phyloP scores from a whole-genome alignment of 2,888 invertebrate species.

The Eupithecia subfuscata region DNA sequence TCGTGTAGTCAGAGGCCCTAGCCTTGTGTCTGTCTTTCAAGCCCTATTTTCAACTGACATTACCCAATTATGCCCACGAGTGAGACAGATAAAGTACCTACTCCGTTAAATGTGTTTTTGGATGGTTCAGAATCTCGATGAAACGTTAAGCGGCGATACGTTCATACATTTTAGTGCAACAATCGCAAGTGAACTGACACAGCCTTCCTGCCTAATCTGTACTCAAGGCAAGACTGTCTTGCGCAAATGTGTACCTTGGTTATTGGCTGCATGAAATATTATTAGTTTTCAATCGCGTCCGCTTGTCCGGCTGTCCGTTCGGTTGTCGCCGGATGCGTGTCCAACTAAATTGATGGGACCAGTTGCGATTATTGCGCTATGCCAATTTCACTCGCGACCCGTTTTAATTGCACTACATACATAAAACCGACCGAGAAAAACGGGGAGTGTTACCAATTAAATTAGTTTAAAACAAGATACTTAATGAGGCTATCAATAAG shows the following conservation, averaged over 20 bases:
- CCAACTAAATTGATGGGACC: slow-evolving; percentile 75
- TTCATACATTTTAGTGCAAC: background rate
- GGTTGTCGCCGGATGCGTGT: slow-evolving; percentile 74
- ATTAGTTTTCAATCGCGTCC: slow-evolving; percentile 72
- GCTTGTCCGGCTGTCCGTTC: slow-evolving; percentile 63
- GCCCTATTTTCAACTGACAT: too few relatives aligned
- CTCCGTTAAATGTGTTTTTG: background rate
- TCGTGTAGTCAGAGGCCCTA: too few relatives aligned
- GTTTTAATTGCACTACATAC: slow-evolving; percentile 64
- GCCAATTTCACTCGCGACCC: slow-evolving; percentile 66
- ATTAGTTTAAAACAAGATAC: slow-evolving; percentile 59
- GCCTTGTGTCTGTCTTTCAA: too few relatives aligned
- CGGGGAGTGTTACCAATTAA: slow-evolving; percentile 68
- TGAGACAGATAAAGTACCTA: too few relatives aligned
- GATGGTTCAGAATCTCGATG: background rate
- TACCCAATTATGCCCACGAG: too few relatives aligned
- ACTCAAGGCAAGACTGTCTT: slow-evolving; percentile 50
- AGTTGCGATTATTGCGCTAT: slow-evolving; percentile 58
- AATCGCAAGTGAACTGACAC: background rate
- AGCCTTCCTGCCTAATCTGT: slow-evolving; percentile 12
- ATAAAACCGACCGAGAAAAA: slow-evolving; percentile 48
- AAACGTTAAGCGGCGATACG: background rate
- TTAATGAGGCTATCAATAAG: slow-evolving; percentile 71
- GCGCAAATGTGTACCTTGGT: slow-evolving; percentile 63
- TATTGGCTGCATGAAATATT: slow-evolving; percentile 66